Evolutionary conservation across 2,797 vertebrate genomes (phyloP), one percentile per base, ranked within the genome.

Genomic region (Megaceryle alcyon): DNA sequence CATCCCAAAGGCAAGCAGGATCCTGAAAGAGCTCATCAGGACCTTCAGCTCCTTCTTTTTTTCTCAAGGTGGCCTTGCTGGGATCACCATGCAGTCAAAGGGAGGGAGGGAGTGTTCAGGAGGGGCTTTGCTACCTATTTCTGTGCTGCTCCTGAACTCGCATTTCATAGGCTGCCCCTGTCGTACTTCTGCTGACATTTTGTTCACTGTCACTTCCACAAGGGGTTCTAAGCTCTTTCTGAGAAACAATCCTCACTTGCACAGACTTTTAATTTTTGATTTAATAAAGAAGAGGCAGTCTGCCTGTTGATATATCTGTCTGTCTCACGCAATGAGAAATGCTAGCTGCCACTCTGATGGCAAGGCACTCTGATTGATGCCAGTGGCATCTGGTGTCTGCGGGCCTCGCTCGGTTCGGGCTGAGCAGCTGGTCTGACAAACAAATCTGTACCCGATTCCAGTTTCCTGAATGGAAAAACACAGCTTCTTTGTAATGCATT

Each of bases 381-480:
- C 0, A 5, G 39, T 97, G 90, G 94, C 96, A 93, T 96, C 95
- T 97, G 96, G 77, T 96, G 88, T 92, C 95, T 79, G 0, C 23
- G 12, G 88, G 88, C 90, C 88, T 92, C 12, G 0, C 90, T 93
- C 0, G 0, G 51, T 88, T 86, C 0, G 4, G 90, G 83, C 90
- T 80, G 90, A 96, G 93, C 96, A 97, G 96, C 92, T 97, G 95
- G 78, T 79, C 96, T 88, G 78, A 95, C 86, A 94, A 97, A 96
- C 95, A 97, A 92, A 94, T 97, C 94, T 90, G 86, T 94, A 94
- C 92, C 92, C 86, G 84, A 86, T 96, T 93, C 92, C 90, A 93
- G 93, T 82, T 96, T 93, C 81, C 92, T 95, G 94, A 96, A 94
- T 96, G 90, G 94, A 95, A 97, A 96, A 97, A 96, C 88, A 95